Evolutionary conservation across 2,888 invertebrate species (phyloP), one percentile per base, ranked within the genome.

Genomic region (Falcaria lacertinaria): DNA sequence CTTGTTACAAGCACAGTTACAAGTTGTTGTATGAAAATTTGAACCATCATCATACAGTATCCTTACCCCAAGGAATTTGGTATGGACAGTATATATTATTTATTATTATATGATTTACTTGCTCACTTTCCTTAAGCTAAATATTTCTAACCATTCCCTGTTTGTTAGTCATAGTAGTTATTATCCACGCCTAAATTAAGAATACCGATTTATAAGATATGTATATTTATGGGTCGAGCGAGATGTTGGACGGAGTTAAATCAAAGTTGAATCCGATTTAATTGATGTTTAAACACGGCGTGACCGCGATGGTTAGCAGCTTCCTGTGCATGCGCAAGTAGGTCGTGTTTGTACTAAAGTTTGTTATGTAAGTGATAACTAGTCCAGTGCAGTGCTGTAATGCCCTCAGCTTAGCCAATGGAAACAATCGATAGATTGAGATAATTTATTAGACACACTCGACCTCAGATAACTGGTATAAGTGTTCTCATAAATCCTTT

Each of bases 221-320:
- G n/a, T n/a, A n/a, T n/a, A n/a, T n/a, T n/a, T 53, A 50, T 60
- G 41, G 43, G 50, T 51, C 51, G 51, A 48, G 43, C 51, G 51
- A 48, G 43, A 15, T 42, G 47, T 44, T 47, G 49, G 61, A 61
- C 66, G 61, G 64, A 68, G 64, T 66, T 64, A 68, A 75, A 76
- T 78, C 73, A 72, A 67, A 74, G 69, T 74, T 70, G 66, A 67
- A 68, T 68, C 60, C 60, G 66, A 61, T 84, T 80, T 84, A 83
- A 84, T 85, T 76, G 77, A 70, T 74, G 69, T 69, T 74, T 69
- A 76, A 81, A 81, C 73, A 75, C 69, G 64, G 68, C 75, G 64
- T 72, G 70, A 73, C 76, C 69, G 67, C 69, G 62, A 61, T 71
- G 73, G 76, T 80, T 74, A 80, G 76, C 74, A 60, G 81, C 69